Conservation (phyloP, 2,113 vertebrate species). For the Ranitomeya imitator region DNA sequence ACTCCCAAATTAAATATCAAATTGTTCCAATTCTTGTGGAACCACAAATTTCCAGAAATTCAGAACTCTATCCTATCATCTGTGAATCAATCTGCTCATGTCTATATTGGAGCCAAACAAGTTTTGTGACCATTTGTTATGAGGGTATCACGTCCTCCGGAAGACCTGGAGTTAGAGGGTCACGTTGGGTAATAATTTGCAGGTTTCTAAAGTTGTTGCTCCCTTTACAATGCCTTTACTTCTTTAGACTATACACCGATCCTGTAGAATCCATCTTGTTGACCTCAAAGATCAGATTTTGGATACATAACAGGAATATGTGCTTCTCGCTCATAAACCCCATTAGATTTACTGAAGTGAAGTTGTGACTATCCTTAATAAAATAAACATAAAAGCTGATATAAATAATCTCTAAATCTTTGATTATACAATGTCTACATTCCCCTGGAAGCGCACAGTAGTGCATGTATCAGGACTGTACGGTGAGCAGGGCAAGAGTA, state of each 20-base stretch:
- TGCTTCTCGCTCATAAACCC: background rate
- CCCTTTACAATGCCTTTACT: constrained; percentile 94
- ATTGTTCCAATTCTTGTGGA: too few species aligned
- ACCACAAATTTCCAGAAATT: too few species aligned
- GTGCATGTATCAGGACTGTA: background rate
- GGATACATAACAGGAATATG: background rate
- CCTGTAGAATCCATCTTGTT: constrained; percentile 99
- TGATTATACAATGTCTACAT: background rate
- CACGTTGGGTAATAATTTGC: too few species aligned
- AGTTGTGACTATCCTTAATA: background rate
- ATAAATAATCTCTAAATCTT: constrained; percentile 34
- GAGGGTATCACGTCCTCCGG: too few species aligned
- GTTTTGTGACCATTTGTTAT: too few species aligned
- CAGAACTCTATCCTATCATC: too few species aligned
- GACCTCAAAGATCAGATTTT: constrained; percentile 80
- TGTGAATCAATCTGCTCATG: too few species aligned
- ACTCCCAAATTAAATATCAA: too few species aligned
- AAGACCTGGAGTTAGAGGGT: too few species aligned
- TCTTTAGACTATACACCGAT: constrained; percentile 93
- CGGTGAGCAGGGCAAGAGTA: background rate
- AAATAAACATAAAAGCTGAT: constrained; percentile 2
- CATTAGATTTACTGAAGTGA: background rate
- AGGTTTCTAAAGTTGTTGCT: constrained; percentile 80
- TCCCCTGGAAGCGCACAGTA: background rate
- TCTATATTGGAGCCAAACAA: too few species aligned